Conservation (phyloP, 2,797 vertebrate genomes). For the Falco concolor region DNA sequence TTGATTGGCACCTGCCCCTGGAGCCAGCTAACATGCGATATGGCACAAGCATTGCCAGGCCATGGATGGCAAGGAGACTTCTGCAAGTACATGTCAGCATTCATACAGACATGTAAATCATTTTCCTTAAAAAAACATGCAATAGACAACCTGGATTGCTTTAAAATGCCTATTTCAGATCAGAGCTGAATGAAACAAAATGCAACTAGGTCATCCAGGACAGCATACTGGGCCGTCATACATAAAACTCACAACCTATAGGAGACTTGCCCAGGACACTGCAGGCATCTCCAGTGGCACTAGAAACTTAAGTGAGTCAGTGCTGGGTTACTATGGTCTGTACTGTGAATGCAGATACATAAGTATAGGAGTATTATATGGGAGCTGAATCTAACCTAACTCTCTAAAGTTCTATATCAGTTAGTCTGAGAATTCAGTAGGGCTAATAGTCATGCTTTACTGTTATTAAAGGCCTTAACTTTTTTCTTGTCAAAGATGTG, state of each 20-base stretch:
- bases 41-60: not conserved
- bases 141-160: not conserved
- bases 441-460: not conserved
- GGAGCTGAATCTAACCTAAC: not conserved
- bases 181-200: not conserved
- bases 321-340: not conserved
- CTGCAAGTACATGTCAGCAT: not conserved
- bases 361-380: not conserved
- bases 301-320: not conserved
- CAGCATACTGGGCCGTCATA: accelerated
- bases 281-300: not conserved
- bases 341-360: not conserved
- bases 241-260: not conserved
- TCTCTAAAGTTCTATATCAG: not conserved
- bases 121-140: not conserved
- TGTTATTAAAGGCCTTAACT: not conserved
- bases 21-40: accelerated
- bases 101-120: not conserved
- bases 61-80: not conserved
- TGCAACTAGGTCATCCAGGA: not conserved
- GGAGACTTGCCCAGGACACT: not conserved
- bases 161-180: not conserved
- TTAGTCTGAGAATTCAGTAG: not conserved
- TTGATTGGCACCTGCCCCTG: not conserved
- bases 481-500: not conserved